These are phyloP conservation scores for Heliconius erato DNA, from an alignment of 2,888 invertebrate species.

Conservation along the genomic window DNA sequence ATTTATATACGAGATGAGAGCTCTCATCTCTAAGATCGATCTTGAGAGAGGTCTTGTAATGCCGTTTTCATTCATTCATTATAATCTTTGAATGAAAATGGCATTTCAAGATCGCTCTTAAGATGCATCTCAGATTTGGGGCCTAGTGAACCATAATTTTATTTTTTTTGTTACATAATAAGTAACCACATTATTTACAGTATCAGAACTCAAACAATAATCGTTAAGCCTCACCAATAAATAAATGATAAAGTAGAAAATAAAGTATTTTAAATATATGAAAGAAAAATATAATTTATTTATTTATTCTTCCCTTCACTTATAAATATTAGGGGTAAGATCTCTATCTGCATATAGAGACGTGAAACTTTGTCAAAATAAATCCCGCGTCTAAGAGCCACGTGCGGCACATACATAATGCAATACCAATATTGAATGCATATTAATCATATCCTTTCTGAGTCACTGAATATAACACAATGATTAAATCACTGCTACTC, in stretches of 20 bases:
- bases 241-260: not conserved
- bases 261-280: not conserved
- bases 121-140: not conserved
- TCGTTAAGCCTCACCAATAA: not conserved
- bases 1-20: no score
- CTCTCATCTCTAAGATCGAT: no score
- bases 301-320: not conserved
- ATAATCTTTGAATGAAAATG: no score
- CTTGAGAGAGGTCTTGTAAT: no score
- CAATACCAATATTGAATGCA: conserved; percentile 47
- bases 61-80: no score
- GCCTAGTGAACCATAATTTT: no score
- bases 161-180: no score
- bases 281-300: not conserved
- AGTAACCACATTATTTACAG: no score
- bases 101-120: no score
- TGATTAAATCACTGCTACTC: conserved; percentile 47
- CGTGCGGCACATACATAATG: conserved; percentile 49
- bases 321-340: not conserved
- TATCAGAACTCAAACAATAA: not conserved
- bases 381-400: conserved; percentile 37
- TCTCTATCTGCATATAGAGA: conserved; percentile 2
- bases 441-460: conserved; percentile 48
- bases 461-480: conserved; percentile 45
- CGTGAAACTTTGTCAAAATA: conserved; percentile 36